Evolutionary conservation across 2,113 vertebrate genomes (phyloP).

Genomic region (Gorilla gorilla): DNA sequence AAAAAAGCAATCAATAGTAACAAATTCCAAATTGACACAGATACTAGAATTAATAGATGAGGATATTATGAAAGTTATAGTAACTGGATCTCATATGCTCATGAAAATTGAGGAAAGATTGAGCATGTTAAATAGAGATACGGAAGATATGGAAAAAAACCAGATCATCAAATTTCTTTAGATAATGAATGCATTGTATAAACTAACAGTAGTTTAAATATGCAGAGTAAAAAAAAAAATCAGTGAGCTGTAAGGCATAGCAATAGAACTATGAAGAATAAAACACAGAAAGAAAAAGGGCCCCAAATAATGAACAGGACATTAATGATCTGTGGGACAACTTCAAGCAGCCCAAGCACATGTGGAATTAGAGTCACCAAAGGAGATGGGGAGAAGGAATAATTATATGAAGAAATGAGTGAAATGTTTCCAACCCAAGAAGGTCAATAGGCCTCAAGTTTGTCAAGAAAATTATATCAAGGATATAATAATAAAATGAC

Average conservation of each 20-base stretch:
- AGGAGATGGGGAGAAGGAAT: neutral
- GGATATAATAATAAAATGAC: neutral
- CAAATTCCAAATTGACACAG: neutral
- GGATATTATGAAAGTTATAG: neutral
- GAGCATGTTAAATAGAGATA: neutral
- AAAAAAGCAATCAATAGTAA: neutral
- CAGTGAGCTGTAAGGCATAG: neutral
- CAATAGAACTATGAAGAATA: neutral
- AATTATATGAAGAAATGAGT: neutral
- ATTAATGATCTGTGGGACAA: neutral
- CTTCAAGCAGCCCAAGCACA: neutral
- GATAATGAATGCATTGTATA: neutral
- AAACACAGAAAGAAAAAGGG: neutral
- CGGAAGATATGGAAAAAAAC: neutral
- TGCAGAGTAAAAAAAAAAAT: too few species aligned
- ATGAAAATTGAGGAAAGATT: neutral
- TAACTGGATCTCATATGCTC: neutral
- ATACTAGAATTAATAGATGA: neutral
- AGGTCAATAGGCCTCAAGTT: neutral
- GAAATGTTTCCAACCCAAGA: neutral
- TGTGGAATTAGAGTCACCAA: neutral
- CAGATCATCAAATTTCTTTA: neutral
- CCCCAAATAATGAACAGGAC: neutral
- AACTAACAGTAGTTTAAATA: neutral
- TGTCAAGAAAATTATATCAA: neutral